Conservation (phyloP, 2,113 vertebrate species). For the Pan paniscus region DNA sequence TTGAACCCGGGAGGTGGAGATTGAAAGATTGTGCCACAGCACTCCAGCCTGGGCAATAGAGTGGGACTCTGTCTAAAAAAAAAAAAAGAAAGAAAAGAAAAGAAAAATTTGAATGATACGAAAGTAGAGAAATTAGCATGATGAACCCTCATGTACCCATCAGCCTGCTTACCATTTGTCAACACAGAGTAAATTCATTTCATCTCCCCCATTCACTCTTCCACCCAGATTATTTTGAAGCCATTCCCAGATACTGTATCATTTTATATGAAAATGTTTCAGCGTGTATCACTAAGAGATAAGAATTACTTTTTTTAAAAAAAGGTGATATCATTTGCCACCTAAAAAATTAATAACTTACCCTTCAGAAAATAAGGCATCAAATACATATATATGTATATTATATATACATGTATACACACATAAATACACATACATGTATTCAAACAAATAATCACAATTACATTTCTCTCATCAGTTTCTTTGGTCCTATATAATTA, state of each 20-base stretch:
- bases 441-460: not conserved
- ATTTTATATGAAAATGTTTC: constrained; percentile 21
- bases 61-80: no score
- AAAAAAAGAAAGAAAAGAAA: no score
- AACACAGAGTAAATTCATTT: not conserved
- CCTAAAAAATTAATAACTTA: not conserved
- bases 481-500: not conserved
- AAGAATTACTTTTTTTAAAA: not conserved
- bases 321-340: not conserved
- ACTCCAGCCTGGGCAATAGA: no score
- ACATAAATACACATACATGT: not conserved
- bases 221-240: not conserved
- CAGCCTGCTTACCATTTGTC: not conserved
- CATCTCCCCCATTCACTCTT: not conserved
- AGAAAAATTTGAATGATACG: not conserved
- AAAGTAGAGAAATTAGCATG: not conserved
- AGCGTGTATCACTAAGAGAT: not conserved
- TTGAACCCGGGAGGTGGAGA: no score
- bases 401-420: no score
- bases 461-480: not conserved
- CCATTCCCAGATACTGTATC: not conserved
- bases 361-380: not conserved
- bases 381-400: not conserved
- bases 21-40: no score
- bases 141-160: not conserved